Percentiles rank a stretch among this genome's conserved stretches.
Evolutionary conservation across 1,140 invertebrate species (phyloP).

Genomic region (Ptiloglossa arizonensis): DNA sequence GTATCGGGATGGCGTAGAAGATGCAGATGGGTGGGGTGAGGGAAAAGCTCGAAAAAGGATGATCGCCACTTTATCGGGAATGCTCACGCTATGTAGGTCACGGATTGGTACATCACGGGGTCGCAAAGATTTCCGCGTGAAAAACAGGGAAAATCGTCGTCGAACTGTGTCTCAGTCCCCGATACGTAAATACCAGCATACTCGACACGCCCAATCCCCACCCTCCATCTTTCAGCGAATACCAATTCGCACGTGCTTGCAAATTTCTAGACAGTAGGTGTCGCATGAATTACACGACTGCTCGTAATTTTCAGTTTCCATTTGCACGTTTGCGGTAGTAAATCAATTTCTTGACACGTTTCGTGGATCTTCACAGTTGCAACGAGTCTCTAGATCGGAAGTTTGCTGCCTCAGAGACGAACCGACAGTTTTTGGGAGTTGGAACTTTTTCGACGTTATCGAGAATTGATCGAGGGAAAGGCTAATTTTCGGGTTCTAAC

Average conservation of each 20-base stretch:
- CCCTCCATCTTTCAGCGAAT: no score
- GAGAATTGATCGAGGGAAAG: no score
- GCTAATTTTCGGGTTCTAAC: no score
- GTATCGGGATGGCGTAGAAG: not conserved
- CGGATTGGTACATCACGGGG: not conserved
- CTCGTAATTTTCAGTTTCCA: slow-evolving; percentile 11
- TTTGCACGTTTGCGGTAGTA: not conserved
- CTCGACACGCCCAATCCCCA: not conserved
- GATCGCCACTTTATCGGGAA: not conserved
- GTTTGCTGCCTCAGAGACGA: no score
- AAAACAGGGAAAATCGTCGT: not conserved
- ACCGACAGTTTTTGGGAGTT: no score
- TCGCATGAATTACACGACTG: not conserved
- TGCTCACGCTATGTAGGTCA: not conserved
- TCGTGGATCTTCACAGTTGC: no score
- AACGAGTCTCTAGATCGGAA: no score
- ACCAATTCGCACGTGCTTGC: not conserved
- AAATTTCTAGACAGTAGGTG: slow-evolving; percentile 23
- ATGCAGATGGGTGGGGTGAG: not conserved
- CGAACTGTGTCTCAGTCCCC: not conserved
- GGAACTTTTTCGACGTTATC: no score
- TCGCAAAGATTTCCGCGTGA: not conserved
- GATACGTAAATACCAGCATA: not conserved
- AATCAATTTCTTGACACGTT: not conserved
- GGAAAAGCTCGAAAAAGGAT: not conserved